Percentiles rank a stretch among this genome's conserved stretches.
Conservation (phyloP, 1,140 invertebrate genomes). For the Doryteuthis pealeii region DNA sequence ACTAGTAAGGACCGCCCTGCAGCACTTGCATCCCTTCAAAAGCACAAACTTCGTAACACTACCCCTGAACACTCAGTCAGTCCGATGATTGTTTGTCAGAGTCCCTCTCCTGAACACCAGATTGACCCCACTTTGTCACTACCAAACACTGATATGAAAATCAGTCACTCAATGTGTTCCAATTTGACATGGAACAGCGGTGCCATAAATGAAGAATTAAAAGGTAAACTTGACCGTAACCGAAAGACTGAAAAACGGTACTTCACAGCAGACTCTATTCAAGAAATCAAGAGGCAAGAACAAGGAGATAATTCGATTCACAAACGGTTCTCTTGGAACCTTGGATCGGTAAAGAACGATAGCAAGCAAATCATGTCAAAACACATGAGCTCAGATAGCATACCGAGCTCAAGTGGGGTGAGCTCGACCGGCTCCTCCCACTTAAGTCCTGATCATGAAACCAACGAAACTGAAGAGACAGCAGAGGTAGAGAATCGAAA, state of each 20-base stretch:
- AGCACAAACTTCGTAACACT: neutral
- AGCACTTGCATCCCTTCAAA: neutral
- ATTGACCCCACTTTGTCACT: neutral
- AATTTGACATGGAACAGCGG: neutral
- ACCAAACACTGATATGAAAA: neutral
- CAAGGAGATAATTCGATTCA: slow-evolving; percentile 66
- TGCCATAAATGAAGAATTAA: slow-evolving; percentile 42
- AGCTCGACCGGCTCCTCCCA: slow-evolving; percentile 64
- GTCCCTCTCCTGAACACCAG: neutral
- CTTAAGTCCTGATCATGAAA: slow-evolving; percentile 58
- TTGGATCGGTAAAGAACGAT: slow-evolving; percentile 52
- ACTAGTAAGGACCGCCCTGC: neutral
- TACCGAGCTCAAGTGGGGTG: slow-evolving; percentile 64
- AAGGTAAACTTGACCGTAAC: slow-evolving; percentile 55
- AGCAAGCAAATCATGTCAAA: slow-evolving; percentile 28
- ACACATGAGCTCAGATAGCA: slow-evolving; percentile 57
- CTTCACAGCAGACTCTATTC: slow-evolving; percentile 70
- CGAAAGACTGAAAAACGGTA: slow-evolving; percentile 66
- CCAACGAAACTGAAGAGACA: slow-evolving; percentile 37
- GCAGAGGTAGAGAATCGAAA: neutral
- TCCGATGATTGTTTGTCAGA: neutral
- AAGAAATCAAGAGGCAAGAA: slow-evolving; percentile 66
- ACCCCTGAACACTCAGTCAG: neutral
- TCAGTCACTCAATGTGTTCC: neutral
- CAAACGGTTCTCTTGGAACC: slow-evolving; percentile 71